Conservation (phyloP, 35 echinoderm and acorn worm genomes). For the Apostichopus japonicus region DNA sequence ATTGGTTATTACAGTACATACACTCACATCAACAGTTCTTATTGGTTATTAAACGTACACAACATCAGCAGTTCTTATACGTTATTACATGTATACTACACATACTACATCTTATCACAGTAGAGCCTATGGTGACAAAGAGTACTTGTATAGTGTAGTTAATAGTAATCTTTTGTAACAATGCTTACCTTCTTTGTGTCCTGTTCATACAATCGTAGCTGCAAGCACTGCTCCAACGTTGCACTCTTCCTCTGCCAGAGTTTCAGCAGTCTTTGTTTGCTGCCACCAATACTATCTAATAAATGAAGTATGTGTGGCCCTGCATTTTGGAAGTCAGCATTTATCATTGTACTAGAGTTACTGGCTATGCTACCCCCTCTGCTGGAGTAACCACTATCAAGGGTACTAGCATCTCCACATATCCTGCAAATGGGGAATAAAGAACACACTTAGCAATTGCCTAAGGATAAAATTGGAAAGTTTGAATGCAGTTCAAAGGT, state of each 20-base stretch:
- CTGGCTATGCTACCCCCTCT: slow-evolving; percentile 85
- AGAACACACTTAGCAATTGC: neutral
- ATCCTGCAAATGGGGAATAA: slow-evolving; percentile 59
- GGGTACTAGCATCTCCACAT: slow-evolving; percentile 80
- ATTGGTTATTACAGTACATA: no score
- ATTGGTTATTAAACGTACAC: no score
- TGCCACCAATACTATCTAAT: slow-evolving; percentile 75
- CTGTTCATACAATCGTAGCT: slow-evolving; percentile 91
- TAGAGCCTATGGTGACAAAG: no score
- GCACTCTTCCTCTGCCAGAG: slow-evolving; percentile 85
- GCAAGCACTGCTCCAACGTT: slow-evolving; percentile 88
- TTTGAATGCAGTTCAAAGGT: no score
- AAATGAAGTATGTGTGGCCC: slow-evolving; percentile 76
- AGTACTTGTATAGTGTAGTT: no score
- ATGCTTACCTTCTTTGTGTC: slow-evolving; percentile 82
- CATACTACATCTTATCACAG: no score
- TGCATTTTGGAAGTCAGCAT: slow-evolving; percentile 84
- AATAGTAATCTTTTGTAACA: neutral
- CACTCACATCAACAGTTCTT: no score
- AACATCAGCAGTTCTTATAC: no score
- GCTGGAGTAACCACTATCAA: slow-evolving; percentile 89
- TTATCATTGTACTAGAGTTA: slow-evolving; percentile 68
- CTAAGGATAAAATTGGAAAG: neutral
- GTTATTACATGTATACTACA: no score
- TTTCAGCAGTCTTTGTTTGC: slow-evolving; percentile 75